Percentiles rank a stretch among this genome's conserved stretches.
phyloP scores from a whole-genome alignment of 2,888 invertebrate species.

The Limulus polyphemus region DNA sequence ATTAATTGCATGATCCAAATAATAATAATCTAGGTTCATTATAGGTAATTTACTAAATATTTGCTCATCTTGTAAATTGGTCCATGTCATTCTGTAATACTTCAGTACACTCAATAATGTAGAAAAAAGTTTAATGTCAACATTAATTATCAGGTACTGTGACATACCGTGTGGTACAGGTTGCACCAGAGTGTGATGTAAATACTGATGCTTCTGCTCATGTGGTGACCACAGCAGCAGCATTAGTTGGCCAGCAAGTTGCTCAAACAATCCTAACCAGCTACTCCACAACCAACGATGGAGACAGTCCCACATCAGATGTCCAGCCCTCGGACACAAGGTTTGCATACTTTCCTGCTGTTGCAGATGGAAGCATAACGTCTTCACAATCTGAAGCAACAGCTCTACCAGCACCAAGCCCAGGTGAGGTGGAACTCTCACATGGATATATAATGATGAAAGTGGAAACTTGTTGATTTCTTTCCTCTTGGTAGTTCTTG shows the following conservation, averaged over 20 bases:
- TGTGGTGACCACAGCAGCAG: constrained; percentile 38
- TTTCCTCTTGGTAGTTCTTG: too few relatives aligned
- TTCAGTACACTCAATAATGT: too few relatives aligned
- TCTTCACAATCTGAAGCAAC: background rate
- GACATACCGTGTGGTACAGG: constrained; percentile 21
- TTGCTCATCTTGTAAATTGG: too few relatives aligned
- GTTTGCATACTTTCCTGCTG: constrained; percentile 1
- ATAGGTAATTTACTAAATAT: too few relatives aligned
- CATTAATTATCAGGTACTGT: constrained; percentile 1
- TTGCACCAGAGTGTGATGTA: constrained; percentile 34
- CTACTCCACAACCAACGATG: constrained; percentile 19
- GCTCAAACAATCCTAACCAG: constrained; percentile 47
- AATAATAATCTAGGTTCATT: too few relatives aligned
- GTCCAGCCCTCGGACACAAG: background rate
- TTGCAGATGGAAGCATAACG: constrained; percentile 1
- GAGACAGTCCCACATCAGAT: constrained; percentile 17
- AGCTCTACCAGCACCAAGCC: background rate
- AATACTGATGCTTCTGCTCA: constrained; percentile 32
- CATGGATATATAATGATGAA: too few relatives aligned
- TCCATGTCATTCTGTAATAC: too few relatives aligned
- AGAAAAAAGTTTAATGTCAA: too few relatives aligned
- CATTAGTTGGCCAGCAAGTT: constrained; percentile 24
- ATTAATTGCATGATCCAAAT: too few relatives aligned
- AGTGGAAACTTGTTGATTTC: too few relatives aligned
- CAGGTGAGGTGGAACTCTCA: background rate